Evolutionary conservation across 2,113 vertebrate genomes (phyloP).

Genomic region (Benitochromis conjunctus): DNA sequence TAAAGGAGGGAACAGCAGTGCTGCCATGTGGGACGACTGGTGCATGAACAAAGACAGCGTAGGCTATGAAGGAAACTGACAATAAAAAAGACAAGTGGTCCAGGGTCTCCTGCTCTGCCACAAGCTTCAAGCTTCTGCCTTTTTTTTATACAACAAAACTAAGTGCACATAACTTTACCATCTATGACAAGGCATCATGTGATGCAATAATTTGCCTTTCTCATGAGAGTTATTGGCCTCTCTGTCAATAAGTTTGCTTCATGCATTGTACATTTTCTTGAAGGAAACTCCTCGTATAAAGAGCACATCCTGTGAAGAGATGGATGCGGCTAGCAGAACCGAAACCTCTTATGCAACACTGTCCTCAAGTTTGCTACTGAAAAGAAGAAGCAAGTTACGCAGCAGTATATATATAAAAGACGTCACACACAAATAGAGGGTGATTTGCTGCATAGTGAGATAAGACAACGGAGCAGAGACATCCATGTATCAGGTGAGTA

Average conservation of each 20-base stretch:
- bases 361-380: background rate
- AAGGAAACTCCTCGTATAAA: background rate
- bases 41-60: background rate
- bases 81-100: accelerated
- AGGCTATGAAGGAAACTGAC: background rate
- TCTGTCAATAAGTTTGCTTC: background rate
- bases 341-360: background rate
- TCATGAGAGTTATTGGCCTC: background rate
- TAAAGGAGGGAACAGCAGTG: background rate
- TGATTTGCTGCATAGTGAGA: background rate
- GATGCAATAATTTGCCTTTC: background rate
- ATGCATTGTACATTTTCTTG: background rate
- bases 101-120: background rate
- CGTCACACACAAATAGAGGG: background rate
- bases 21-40: background rate
- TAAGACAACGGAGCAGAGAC: background rate
- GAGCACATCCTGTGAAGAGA: background rate
- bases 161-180: accelerated
- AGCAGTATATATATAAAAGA: background rate
- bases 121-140: background rate
- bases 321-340: background rate
- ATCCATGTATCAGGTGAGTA: background rate
- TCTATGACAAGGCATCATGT: background rate
- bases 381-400: background rate
- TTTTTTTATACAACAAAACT: background rate